Conservation (phyloP, 2,797 vertebrate genomes). For the Acipenser ruthenus region DNA sequence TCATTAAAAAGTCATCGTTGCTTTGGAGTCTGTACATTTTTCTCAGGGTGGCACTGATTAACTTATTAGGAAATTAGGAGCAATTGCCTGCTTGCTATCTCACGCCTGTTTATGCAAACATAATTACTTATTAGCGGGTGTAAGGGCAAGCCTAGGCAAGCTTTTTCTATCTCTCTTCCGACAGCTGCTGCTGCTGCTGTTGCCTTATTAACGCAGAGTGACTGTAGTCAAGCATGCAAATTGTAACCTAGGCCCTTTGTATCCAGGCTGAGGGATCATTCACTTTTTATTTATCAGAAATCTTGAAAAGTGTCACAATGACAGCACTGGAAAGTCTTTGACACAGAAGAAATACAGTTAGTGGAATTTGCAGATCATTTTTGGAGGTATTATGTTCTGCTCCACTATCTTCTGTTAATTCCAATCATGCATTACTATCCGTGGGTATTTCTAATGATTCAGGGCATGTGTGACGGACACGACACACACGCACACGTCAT, state of each 20-base stretch:
- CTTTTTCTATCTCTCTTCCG: background rate
- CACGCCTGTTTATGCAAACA: slow-evolving; percentile 13
- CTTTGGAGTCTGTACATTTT: slow-evolving; percentile 8
- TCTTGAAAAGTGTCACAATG: background rate
- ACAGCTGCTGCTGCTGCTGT: background rate
- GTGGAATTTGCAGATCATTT: too few relatives aligned
- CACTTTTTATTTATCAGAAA: background rate
- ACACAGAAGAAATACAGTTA: too few relatives aligned
- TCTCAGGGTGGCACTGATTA: slow-evolving; percentile 15
- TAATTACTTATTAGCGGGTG: slow-evolving; percentile 12
- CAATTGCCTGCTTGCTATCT: slow-evolving; percentile 6
- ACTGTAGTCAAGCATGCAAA: background rate
- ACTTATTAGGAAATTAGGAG: slow-evolving; percentile 15
- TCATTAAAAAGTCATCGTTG: slow-evolving; percentile 18
- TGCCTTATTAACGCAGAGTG: background rate
- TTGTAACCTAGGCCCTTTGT: background rate
- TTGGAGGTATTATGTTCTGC: too few relatives aligned
- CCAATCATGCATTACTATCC: too few relatives aligned
- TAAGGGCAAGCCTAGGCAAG: slow-evolving; percentile 4
- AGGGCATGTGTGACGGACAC: too few relatives aligned
- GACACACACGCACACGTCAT: too few relatives aligned
- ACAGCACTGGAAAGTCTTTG: too few relatives aligned
- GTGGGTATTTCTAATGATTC: too few relatives aligned
- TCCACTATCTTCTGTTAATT: too few relatives aligned
- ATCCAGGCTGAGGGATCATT: background rate